Percentiles rank a stretch among this genome's conserved stretches.
Evolutionary conservation across 2,888 invertebrate genomes (phyloP).

Genomic region (Dolichomitus sp.): DNA sequence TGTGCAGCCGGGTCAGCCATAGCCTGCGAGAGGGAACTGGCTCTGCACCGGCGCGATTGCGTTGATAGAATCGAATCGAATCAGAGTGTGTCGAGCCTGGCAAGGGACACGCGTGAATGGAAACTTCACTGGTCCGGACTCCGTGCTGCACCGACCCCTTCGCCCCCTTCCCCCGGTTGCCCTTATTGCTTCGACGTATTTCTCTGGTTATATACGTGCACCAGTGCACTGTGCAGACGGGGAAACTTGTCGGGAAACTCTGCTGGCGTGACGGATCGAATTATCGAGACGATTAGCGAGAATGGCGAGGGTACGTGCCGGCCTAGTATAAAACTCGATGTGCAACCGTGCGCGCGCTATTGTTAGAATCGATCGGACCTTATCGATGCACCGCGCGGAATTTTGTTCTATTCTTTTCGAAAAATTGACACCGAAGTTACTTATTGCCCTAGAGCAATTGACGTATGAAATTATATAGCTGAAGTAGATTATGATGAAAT

Average conservation of each 20-base stretch:
- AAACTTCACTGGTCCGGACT: constrained; percentile 57
- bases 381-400: not conserved
- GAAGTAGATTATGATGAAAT: not conserved
- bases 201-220: constrained; percentile 25
- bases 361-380: constrained; percentile 51
- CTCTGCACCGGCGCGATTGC: constrained; percentile 63
- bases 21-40: constrained; percentile 9
- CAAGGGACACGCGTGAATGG: constrained; percentile 50
- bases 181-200: constrained; percentile 57
- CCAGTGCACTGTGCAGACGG: constrained; percentile 5
- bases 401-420: constrained; percentile 32
- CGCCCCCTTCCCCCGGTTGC: constrained; percentile 15
- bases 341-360: constrained; percentile 16
- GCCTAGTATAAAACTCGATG: constrained; percentile 39
- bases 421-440: constrained; percentile 1
- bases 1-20: constrained; percentile 14
- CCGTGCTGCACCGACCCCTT: not conserved
- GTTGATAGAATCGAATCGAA: constrained; percentile 67
- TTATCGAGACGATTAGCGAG: constrained; percentile 67
- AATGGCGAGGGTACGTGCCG: constrained; percentile 48
- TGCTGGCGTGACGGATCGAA: constrained; percentile 67
- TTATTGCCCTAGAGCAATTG: too few species aligned
- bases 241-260: constrained; percentile 62
- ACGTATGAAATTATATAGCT: not conserved
- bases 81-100: constrained; percentile 60